Evolutionary conservation across 2,797 vertebrate genomes (phyloP), one percentile per base, ranked within the genome.

Genomic region (Anisognathus igniventris): DNA sequence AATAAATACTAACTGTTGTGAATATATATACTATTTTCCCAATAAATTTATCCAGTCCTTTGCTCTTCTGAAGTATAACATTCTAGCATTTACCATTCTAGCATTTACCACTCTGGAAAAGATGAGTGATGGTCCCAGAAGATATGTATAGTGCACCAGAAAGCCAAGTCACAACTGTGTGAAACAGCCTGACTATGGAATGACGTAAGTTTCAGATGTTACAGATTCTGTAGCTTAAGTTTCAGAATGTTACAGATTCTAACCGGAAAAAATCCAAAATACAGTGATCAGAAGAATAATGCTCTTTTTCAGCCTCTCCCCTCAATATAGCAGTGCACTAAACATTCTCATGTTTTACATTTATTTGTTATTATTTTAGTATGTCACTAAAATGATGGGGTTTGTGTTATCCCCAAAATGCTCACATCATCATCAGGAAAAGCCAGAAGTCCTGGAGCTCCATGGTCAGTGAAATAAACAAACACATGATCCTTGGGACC

Each of bases 391-490:
- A 94, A 80, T 25, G 12, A 87, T 60, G 14, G 0, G 6, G 2
- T 86, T 85, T 44, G 47, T 27, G 24, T n/a, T 66, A 72, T 85
- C 24, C 18, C 10, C 28, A 9, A 51, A 82, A 66, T 47, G 83
- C 98, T 98, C 96, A 99, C 99, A 8, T 99, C 99, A 6, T 98
- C 98, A 8, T 92, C 83, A 10, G 99, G 99, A 92, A 99, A 99
- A 37, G 98, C 98, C 97, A 99, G 92, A 62, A 99, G 89, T 48
- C 99, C 99, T 19, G 99, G 98, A 5, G 98, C 99, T 40, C 99
- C 99, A 2, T 99, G 99, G 76, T 99, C 99, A 0, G 99, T 99
- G 97, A 99, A 99, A 97, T 99, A 99, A 77, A 99, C 97, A 68
- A 99, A 99, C 80, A 99, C 98, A 4, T 99, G 98, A 96, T 99